Evolutionary conservation across 1,140 invertebrate species (phyloP).

Genomic region (Atta texana): DNA sequence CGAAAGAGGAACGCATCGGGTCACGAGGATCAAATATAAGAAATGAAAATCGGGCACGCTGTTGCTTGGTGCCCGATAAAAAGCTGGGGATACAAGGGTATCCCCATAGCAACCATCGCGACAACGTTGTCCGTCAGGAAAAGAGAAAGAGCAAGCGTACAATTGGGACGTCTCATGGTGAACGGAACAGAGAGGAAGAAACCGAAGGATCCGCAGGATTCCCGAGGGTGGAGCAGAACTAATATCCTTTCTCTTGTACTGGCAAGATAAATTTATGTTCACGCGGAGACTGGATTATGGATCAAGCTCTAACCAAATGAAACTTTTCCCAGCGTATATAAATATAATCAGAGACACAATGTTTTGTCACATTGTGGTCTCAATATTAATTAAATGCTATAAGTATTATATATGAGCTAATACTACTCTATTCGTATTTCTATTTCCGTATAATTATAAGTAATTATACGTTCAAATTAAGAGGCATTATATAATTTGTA

Average conservation of each 20-base stretch:
- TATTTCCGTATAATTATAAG: neutral
- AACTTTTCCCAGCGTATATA: constrained; percentile 12
- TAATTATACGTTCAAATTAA: neutral
- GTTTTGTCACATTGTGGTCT: neutral
- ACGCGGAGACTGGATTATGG: constrained; percentile 20
- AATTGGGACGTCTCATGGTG: neutral
- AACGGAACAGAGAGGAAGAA: constrained; percentile 20
- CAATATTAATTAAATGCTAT: too few species aligned
- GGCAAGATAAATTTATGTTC: constrained; percentile 40
- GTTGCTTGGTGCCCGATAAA: constrained; percentile 51
- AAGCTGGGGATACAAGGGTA: constrained; percentile 35
- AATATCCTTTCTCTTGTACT: constrained; percentile 51
- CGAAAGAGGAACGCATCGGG: neutral
- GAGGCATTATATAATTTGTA: neutral
- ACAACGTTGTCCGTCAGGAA: constrained; percentile 15
- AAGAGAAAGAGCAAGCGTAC: constrained; percentile 15
- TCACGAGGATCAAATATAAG: constrained; percentile 13
- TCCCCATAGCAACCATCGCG: constrained; percentile 70
- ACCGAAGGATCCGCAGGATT: constrained; percentile 19
- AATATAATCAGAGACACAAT: neutral
- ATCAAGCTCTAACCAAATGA: constrained; percentile 32
- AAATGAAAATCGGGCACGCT: constrained; percentile 54
- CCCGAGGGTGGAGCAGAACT: constrained; percentile 21
- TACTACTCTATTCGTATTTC: neutral
- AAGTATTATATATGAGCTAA: neutral